phyloP scores from a whole-genome alignment of 1,140 invertebrate genomes.

The Nasonia longicornis region DNA sequence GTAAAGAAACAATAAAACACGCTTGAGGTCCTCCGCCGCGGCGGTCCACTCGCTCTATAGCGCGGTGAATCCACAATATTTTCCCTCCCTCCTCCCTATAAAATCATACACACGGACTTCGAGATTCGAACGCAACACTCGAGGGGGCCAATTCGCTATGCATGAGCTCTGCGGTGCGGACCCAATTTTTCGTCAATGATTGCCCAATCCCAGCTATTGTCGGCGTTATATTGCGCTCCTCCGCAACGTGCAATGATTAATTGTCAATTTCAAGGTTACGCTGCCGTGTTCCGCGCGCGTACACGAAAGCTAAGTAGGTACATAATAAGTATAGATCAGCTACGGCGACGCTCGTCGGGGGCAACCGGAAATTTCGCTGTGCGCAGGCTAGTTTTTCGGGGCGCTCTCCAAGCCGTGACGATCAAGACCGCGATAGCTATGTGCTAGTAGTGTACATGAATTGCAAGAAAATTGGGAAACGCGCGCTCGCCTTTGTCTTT shows the following conservation, averaged over 20 bases:
- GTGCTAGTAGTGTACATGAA: not conserved
- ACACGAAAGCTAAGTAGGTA: no score
- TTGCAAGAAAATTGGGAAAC: constrained; percentile 43
- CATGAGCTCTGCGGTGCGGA: not conserved
- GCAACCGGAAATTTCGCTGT: constrained; percentile 33
- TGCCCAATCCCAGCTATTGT: constrained; percentile 27
- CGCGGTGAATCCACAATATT: not conserved
- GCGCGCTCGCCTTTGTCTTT: constrained; percentile 1
- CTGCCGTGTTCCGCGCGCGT: not conserved
- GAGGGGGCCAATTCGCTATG: not conserved
- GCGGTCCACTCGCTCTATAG: no score
- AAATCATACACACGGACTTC: not conserved
- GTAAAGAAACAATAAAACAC: constrained; percentile 30
- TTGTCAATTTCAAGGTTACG: constrained; percentile 44
- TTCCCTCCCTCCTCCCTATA: not conserved
- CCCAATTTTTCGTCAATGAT: constrained; percentile 11
- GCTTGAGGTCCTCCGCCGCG: not conserved
- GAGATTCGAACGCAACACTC: not conserved
- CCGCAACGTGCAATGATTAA: constrained; percentile 37
- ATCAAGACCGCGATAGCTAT: constrained; percentile 49
- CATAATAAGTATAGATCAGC: no score
- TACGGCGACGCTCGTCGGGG: no score
- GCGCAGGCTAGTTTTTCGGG: constrained; percentile 16
- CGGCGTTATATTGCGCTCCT: not conserved
- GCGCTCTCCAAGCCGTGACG: constrained; percentile 44